Percentiles rank a stretch among this genome's conserved stretches.
These are phyloP conservation scores for Genyomyrus donnyi DNA, from an alignment of 2,113 vertebrate genomes.

Conservation along the genomic window DNA sequence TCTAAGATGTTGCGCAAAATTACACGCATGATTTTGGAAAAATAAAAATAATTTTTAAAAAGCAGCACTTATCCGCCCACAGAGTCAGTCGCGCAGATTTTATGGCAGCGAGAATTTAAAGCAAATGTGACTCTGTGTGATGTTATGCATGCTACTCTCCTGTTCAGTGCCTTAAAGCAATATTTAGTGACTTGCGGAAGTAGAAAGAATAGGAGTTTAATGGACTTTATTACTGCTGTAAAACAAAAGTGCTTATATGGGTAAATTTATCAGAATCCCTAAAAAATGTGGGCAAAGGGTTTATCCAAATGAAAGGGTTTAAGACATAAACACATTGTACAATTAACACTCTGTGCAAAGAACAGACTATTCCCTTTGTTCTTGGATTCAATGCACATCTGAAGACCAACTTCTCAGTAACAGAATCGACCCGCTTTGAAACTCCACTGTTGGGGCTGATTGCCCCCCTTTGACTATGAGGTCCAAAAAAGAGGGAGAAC, in stretches of 20 bases:
- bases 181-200: neutral
- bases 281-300: neutral
- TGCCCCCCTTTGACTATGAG: neutral
- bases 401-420: neutral
- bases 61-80: neutral
- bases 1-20: slow-evolving; percentile 16
- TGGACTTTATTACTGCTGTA: neutral
- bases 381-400: neutral
- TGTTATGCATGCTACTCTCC: neutral
- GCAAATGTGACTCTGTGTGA: slow-evolving; percentile 4
- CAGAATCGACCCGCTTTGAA: neutral
- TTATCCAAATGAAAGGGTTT: neutral
- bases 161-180: neutral
- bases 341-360: neutral
- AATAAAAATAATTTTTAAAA: neutral
- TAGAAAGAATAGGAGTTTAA: neutral
- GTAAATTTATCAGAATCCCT: neutral
- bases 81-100: neutral
- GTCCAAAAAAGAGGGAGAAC: neutral
- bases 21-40: neutral
- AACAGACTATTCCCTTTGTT: neutral
- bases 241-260: neutral
- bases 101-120: neutral
- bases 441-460: neutral
- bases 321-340: neutral